Evolutionary conservation across 2,888 invertebrate genomes (phyloP).

Genomic region (Alloplasta piceator): DNA sequence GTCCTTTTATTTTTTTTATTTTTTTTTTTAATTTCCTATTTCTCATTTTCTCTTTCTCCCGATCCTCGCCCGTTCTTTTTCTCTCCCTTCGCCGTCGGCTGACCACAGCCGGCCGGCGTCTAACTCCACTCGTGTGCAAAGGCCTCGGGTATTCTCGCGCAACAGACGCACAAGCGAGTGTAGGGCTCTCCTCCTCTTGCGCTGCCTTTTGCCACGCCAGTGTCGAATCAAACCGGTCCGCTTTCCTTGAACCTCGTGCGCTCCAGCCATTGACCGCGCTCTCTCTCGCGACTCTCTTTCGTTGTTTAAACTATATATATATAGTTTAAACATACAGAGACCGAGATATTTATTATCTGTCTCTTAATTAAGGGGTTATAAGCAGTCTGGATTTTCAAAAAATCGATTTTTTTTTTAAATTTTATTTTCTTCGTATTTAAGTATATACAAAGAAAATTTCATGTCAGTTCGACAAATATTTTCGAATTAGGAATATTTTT

Average conservation of each 20-base stretch:
- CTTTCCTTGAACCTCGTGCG: conserved; percentile 82
- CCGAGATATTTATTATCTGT: no score
- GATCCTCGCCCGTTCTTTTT: neutral
- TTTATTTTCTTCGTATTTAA: no score
- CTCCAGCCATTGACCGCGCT: conserved; percentile 82
- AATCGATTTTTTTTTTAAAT: no score
- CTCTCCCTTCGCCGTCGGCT: conserved; percentile 41
- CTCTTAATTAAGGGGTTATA: no score
- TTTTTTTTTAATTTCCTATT: conserved; percentile 16
- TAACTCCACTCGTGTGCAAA: conserved; percentile 72
- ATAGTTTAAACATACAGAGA: no score
- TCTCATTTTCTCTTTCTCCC: conserved; percentile 1
- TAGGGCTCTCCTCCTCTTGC: conserved; percentile 34
- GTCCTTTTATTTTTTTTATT: conserved; percentile 24
- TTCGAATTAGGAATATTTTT: no score
- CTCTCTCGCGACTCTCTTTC: conserved; percentile 56
- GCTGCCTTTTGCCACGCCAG: conserved; percentile 62
- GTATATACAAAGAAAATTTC: no score
- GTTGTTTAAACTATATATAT: neutral
- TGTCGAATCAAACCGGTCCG: conserved; percentile 81
- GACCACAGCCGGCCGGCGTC: conserved; percentile 70
- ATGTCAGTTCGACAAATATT: no score
- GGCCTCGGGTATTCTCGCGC: conserved; percentile 51
- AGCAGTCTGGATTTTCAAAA: no score
- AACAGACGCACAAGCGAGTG: conserved; percentile 51